Base-by-base conservation (phyloP, 2,888 invertebrate genomes). In the Cheilosia urbana region DNA sequence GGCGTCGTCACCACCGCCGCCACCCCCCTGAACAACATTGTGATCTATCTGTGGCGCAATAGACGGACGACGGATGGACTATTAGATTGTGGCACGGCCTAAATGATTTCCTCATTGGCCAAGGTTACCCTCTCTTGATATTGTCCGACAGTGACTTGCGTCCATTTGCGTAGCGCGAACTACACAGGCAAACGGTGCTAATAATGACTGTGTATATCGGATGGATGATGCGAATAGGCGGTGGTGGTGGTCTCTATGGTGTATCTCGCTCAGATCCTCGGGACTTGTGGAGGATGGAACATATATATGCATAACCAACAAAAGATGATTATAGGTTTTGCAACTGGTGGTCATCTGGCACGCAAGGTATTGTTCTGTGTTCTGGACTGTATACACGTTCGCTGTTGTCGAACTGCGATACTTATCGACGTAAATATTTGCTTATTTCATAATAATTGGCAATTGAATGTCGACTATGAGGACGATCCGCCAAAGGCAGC, bases 371-470 rank as follows among this genome's bases (percentile, higher is more conserved):
- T 76, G 81, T 81, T 75, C 76, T 66, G 51, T 76, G 69, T 81
- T 75, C 76, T 60, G 42, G 6, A 17, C 17, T 47, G 47, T 47
- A 42, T 30, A 24, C 42, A 24, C n/a, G 47, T 27, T 45, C 34
- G 24, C 30, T 49, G 58, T 53, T 76, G 84, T 71, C 76, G 84
- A 66, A 71, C 60, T 76, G 65, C 65, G 85, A 85, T 85, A 85
- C 81, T 76, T 85, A 85, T 85, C 85, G 81, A 73, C 85, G 76
- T 77, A 85, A 85, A 85, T 85, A 85, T 85, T 85, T 85, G 85
- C 85, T 85, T 85, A 85, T 85, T 85, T 81, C 81, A 81, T 85
- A 85, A 81, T 85, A 85, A 85, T 85, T 85, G 85, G 85, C 85
- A 81, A 85, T 85, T 85, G 85, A 81, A 85, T 85, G 76, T 80